A percentile compares a stretch with the other conserved stretches of the same genome.
Evolutionary conservation across 2,888 invertebrate species (phyloP).

Genomic region (Macrosoma leucophasiata): DNA sequence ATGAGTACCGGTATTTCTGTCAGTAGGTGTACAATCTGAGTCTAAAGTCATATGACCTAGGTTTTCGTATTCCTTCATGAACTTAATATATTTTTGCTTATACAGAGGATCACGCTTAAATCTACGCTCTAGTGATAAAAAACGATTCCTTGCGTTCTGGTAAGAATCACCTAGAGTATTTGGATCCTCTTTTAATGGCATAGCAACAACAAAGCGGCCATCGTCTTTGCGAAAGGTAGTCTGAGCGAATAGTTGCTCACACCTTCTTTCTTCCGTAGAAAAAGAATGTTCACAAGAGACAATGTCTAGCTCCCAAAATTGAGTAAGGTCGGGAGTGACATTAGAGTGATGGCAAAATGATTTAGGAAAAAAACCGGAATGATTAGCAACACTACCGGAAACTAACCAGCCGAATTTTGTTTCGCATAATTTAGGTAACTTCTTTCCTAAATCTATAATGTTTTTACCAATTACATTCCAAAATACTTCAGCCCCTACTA

Average conservation of each 20-base stretch:
- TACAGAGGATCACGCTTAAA: conserved; percentile 19
- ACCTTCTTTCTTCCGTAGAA: neutral
- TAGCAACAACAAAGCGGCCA: conserved; percentile 8
- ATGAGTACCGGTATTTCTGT: conserved; percentile 14
- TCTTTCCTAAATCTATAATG: neutral
- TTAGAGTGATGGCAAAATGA: conserved; percentile 10
- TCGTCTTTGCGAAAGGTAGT: conserved; percentile 6
- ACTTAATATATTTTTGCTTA: conserved; percentile 23
- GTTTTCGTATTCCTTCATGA: conserved; percentile 25
- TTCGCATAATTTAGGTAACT: conserved; percentile 1
- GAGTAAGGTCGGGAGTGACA: conserved; percentile 12
- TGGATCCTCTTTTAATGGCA: conserved; percentile 8
- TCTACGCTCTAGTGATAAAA: conserved; percentile 8
- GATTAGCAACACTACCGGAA: conserved; percentile 5
- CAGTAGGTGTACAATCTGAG: neutral
- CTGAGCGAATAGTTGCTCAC: conserved; percentile 7
- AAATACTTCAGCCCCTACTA: conserved; percentile 24
- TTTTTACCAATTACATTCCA: conserved; percentile 18
- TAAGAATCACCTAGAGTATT: conserved; percentile 7
- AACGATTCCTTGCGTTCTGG: conserved; percentile 4
- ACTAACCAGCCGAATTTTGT: conserved; percentile 7
- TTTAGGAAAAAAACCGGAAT: conserved; percentile 3
- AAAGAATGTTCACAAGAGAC: neutral
- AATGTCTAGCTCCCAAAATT: conserved; percentile 23
- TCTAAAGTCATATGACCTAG: conserved; percentile 26